Conservation (phyloP, 2,888 invertebrate species). For the Operophtera brumata region DNA sequence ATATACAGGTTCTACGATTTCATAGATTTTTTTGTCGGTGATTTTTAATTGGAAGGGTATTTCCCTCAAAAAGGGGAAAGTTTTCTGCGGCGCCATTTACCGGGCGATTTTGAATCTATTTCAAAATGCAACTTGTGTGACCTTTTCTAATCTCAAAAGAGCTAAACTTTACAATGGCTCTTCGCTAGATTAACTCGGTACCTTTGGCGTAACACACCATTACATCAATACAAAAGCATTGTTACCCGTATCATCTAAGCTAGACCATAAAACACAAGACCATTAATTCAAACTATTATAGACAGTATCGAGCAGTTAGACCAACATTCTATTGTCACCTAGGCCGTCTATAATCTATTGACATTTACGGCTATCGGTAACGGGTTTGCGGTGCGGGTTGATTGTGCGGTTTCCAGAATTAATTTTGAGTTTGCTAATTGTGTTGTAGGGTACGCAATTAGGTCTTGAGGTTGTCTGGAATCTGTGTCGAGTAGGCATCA, state of each 20-base stretch:
- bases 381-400: slow-evolving; percentile 19
- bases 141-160: neutral
- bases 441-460: slow-evolving; percentile 1
- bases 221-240: slow-evolving; percentile 4
- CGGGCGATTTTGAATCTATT: too few relatives aligned
- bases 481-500: neutral
- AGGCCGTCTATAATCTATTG: slow-evolving; percentile 16
- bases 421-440: slow-evolving; percentile 22
- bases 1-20: too few relatives aligned
- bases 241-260: slow-evolving; percentile 12
- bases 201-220: neutral
- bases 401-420: slow-evolving; percentile 29
- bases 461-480: slow-evolving; percentile 1
- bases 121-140: too few relatives aligned
- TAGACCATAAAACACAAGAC: slow-evolving; percentile 18
- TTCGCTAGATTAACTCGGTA: neutral
- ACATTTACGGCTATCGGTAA: slow-evolving; percentile 22
- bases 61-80: too few relatives aligned
- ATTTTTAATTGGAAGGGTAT: too few relatives aligned
- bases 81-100: too few relatives aligned
- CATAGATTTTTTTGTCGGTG: too few relatives aligned
- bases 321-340: slow-evolving; percentile 20
- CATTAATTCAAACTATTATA: slow-evolving; percentile 26
- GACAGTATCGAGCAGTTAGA: slow-evolving; percentile 19
- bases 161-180: neutral